Percentiles rank a stretch among this genome's conserved stretches.
phyloP scores from a whole-genome alignment of 2,797 vertebrate species.

The Siniperca obscura region DNA sequence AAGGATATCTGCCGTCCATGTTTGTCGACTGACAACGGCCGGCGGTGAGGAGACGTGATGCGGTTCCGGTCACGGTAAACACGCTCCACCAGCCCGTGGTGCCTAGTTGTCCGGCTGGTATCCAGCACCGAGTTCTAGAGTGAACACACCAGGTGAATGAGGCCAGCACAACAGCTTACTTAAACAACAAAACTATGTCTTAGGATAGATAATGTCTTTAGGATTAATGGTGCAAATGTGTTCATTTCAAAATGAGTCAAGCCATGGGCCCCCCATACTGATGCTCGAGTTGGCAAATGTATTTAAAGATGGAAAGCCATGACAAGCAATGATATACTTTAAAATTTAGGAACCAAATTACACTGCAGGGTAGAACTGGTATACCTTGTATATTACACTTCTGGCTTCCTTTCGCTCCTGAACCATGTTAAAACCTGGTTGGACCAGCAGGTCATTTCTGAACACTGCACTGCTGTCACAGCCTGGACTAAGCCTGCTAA shows the following conservation, averaged over 20 bases:
- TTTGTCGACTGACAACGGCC: constrained; percentile 96
- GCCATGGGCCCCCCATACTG: constrained; percentile 79
- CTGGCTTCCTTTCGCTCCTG: constrained; percentile 53
- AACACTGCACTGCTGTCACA: constrained; percentile 41
- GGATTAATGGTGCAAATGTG: constrained; percentile 80
- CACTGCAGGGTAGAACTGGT: constrained; percentile 56
- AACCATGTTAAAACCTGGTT: constrained; percentile 45
- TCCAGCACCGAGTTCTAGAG: constrained; percentile 96
- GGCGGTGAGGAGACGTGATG: constrained; percentile 95
- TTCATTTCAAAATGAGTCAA: constrained; percentile 81
- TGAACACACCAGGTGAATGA: constrained; percentile 81
- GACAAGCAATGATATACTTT: constrained; percentile 83
- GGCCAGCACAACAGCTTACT: constrained; percentile 30
- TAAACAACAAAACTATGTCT: constrained; percentile 36
- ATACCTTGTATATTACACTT: constrained; percentile 32
- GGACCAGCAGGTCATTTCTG: constrained; percentile 44
- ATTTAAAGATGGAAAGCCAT: constrained; percentile 87
- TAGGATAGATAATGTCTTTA: constrained; percentile 60
- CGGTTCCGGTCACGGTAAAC: constrained; percentile 96
- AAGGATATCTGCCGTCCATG: constrained; percentile 99
- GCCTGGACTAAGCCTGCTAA: constrained; percentile 34
- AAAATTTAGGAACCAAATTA: constrained; percentile 73
- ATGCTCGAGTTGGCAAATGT: constrained; percentile 84
- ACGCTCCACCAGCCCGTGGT: constrained; percentile 97
- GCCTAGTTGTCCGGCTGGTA: constrained; percentile 95